Evolutionary conservation across 2,888 invertebrate genomes (phyloP).

Genomic region (Leptopilina syphax): DNA sequence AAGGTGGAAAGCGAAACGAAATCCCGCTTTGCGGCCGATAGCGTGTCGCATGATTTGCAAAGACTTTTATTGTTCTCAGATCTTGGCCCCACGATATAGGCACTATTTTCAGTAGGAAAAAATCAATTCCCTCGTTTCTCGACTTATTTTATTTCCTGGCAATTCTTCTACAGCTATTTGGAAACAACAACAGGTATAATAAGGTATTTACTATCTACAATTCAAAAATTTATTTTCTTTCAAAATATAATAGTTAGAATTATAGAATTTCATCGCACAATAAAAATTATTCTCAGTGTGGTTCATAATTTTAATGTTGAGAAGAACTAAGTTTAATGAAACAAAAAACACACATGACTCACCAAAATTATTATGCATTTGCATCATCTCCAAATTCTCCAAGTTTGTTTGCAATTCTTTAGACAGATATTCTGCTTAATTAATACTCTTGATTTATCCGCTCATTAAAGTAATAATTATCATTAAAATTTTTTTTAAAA

Average conservation of each 20-base stretch:
- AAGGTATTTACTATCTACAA: too few species aligned
- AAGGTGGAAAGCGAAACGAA: conserved; percentile 47
- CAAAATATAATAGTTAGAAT: too few species aligned
- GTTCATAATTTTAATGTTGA: too few species aligned
- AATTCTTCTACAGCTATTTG: neutral
- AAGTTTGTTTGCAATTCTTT: conserved; percentile 3
- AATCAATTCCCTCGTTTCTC: conserved; percentile 19
- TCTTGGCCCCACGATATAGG: conserved; percentile 56
- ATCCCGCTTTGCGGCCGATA: conserved; percentile 54
- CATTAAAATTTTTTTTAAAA: conserved; percentile 17
- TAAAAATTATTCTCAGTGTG: too few species aligned
- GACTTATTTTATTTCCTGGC: neutral
- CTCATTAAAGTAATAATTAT: conserved; percentile 34
- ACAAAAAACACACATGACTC: neutral
- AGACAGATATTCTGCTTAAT: conserved; percentile 5
- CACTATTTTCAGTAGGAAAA: conserved; percentile 24
- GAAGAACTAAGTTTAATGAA: neutral
- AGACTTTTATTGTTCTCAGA: conserved; percentile 71
- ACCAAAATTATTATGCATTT: neutral
- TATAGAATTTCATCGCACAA: too few species aligned
- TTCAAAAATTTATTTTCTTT: too few species aligned
- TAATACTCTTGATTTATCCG: conserved; percentile 30
- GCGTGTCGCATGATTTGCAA: conserved; percentile 73
- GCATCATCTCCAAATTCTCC: conserved; percentile 26
- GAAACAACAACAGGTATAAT: neutral